Percentiles rank a stretch among this genome's conserved stretches.
These are phyloP conservation scores for Phyllotreta striolata DNA, from an alignment of 2,888 invertebrate genomes.

Conservation along the genomic window DNA sequence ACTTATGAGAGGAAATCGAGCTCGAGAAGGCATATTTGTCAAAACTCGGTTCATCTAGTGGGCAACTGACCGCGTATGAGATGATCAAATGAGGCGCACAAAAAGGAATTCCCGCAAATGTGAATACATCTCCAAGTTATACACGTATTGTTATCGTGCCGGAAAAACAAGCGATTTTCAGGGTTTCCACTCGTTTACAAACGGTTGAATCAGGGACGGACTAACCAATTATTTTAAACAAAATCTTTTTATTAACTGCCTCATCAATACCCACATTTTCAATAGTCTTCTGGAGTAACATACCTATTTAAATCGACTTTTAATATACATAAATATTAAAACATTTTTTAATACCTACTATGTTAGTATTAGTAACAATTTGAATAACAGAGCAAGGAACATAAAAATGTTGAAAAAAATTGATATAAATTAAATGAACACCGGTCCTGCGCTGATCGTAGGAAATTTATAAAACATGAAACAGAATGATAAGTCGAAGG, in stretches of 20 bases:
- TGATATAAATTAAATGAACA: neutral
- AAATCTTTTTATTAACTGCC: neutral
- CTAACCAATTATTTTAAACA: neutral
- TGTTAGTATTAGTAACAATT: neutral
- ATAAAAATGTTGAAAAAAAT: too few species aligned
- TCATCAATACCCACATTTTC: too few species aligned
- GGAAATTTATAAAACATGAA: conserved; percentile 57
- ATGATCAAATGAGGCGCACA: conserved; percentile 56
- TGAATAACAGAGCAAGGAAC: neutral
- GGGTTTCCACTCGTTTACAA: conserved; percentile 39
- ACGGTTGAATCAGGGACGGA: conserved; percentile 12
- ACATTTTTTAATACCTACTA: too few species aligned
- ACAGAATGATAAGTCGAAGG: conserved; percentile 55
- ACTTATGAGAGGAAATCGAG: conserved; percentile 54
- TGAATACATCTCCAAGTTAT: conserved; percentile 59
- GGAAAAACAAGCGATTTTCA: conserved; percentile 52
- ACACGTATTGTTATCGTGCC: conserved; percentile 56
- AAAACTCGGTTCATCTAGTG: conserved; percentile 57
- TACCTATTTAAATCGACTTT: too few species aligned
- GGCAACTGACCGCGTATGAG: conserved; percentile 58
- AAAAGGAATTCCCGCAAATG: conserved; percentile 60
- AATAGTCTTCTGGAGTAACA: too few species aligned
- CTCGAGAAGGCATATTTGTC: conserved; percentile 54
- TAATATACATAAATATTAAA: too few species aligned
- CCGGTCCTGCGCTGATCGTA: conserved; percentile 26